Conservation (phyloP, 2,797 vertebrate genomes). For the Karalla daura region DNA sequence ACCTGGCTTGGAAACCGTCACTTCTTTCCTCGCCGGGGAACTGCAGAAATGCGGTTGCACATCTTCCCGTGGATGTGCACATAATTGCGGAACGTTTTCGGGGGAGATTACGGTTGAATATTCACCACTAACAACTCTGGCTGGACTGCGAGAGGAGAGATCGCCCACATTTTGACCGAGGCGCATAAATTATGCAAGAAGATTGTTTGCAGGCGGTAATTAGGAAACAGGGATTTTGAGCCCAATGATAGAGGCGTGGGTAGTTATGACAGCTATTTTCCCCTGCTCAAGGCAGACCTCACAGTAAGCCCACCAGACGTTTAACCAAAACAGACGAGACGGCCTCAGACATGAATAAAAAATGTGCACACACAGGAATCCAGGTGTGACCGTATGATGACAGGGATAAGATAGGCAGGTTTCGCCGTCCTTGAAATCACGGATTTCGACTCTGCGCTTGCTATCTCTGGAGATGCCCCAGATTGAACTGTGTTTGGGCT, state of each 20-base stretch:
- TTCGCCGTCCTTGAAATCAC: slow-evolving; percentile 23
- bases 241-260: slow-evolving; percentile 34
- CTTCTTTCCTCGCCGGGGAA: slow-evolving; percentile 19
- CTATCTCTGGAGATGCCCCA: slow-evolving; percentile 43
- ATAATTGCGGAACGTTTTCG: slow-evolving; percentile 16
- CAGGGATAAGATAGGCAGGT: not conserved
- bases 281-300: slow-evolving; percentile 54
- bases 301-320: slow-evolving; percentile 47
- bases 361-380: slow-evolving; percentile 2
- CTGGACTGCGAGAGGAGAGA: slow-evolving; percentile 14
- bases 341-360: slow-evolving; percentile 13
- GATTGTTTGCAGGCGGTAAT: slow-evolving; percentile 54
- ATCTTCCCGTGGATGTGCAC: slow-evolving; percentile 5
- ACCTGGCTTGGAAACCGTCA: slow-evolving; percentile 18
- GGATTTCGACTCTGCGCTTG: slow-evolving; percentile 38
- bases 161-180: slow-evolving; percentile 46
- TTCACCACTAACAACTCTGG: slow-evolving; percentile 45
- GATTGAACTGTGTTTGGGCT: slow-evolving; percentile 53
- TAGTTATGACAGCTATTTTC: slow-evolving; percentile 61
- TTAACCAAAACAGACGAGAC: slow-evolving; percentile 29
- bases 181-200: slow-evolving; percentile 49
- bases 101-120: slow-evolving; percentile 39
- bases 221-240: slow-evolving; percentile 44
- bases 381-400: slow-evolving; percentile 26
- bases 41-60: slow-evolving; percentile 18